phyloP scores from a whole-genome alignment of 2,888 invertebrate species.

The Phaedon cochleariae region DNA sequence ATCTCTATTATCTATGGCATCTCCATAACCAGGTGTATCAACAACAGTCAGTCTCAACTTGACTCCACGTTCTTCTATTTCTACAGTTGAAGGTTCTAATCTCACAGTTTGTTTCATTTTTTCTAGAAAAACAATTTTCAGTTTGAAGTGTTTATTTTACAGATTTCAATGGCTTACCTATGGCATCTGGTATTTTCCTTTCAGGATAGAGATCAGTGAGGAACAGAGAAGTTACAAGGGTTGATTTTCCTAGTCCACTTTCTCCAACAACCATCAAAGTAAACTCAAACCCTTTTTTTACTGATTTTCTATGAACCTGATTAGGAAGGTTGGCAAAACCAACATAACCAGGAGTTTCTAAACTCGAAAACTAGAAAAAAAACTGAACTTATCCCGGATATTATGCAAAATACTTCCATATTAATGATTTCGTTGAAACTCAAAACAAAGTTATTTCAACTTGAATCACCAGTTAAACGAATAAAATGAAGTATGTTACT shows the following conservation, averaged over 20 bases:
- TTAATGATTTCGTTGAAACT: background rate
- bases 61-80: conserved; percentile 95
- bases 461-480: background rate
- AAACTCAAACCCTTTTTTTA: conserved; percentile 97
- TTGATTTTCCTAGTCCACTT: conserved; percentile 93
- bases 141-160: background rate
- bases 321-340: conserved; percentile 96
- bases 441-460: background rate
- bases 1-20: conserved; percentile 93
- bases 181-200: conserved; percentile 85
- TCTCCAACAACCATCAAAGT: conserved; percentile 92
- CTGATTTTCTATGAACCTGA: conserved; percentile 96
- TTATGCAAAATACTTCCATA: background rate
- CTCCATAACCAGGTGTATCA: conserved; percentile 96
- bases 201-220: conserved; percentile 95
- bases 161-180: conserved; percentile 68
- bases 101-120: conserved; percentile 93
- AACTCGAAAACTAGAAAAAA: conserved; percentile 76
- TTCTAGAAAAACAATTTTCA: conserved; percentile 65
- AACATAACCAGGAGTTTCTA: conserved; percentile 89
- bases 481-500: conserved; percentile 52
- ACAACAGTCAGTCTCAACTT: conserved; percentile 92
- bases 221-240: conserved; percentile 93
- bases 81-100: conserved; percentile 93
- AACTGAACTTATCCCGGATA: conserved; percentile 25